phyloP scores from a whole-genome alignment of 2,797 vertebrate species.

The Tadarida brasiliensis region DNA sequence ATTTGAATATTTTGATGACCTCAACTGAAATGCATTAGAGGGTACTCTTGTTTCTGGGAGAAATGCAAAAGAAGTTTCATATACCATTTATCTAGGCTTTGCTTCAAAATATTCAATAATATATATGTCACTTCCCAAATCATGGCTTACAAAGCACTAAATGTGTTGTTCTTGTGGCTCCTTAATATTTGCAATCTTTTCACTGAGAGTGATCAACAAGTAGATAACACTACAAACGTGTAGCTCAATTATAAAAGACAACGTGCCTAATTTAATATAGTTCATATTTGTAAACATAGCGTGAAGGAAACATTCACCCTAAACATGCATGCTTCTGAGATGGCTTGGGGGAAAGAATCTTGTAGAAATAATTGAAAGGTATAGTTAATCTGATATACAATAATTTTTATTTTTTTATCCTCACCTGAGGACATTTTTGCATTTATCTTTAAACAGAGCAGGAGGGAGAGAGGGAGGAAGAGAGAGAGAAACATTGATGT shows the following conservation, averaged over 20 bases:
- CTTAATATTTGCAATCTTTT: not conserved
- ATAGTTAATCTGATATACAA: not conserved
- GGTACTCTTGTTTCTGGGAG: slow-evolving; percentile 25
- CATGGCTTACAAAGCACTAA: slow-evolving; percentile 37
- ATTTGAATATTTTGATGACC: slow-evolving; percentile 33
- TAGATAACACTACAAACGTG: not conserved
- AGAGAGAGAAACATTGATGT: no score
- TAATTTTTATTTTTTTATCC: no score
- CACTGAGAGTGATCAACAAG: not conserved
- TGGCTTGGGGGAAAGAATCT: not conserved
- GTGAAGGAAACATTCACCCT: not conserved
- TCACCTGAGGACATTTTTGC: no score
- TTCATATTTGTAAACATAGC: not conserved
- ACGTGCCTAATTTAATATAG: not conserved
- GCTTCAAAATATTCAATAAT: slow-evolving; percentile 39
- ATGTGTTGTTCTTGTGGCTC: not conserved
- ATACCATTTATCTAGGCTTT: slow-evolving; percentile 58
- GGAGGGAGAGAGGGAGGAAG: no score
- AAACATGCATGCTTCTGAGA: not conserved
- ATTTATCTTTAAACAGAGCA: no score
- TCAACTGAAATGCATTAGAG: slow-evolving; percentile 41
- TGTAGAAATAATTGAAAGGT: not conserved
- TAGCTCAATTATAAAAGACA: slow-evolving; percentile 30
- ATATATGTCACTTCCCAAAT: slow-evolving; percentile 24
- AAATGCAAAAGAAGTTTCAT: slow-evolving; percentile 60